Base-by-base conservation (phyloP, 1,140 invertebrate species). In the Drosophila nasuta region DNA sequence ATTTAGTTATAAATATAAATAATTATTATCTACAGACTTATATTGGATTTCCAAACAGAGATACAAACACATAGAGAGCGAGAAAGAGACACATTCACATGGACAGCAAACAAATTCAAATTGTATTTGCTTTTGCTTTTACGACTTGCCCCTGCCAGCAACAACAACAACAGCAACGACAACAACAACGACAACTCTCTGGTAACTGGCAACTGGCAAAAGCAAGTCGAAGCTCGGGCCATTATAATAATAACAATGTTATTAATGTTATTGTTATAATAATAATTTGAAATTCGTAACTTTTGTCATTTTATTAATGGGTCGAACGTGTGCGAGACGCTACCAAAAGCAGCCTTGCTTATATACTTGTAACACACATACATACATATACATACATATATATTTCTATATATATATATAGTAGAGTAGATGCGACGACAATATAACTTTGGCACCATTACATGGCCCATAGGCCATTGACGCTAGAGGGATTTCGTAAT, bases 251-350 rank as follows among this genome's bases (percentile, higher is more conserved):
- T 74, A 88, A 87, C 86, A 87, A 80, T 74, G 80, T 74, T 88
- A 88, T 83, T 87, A 86, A 82, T 86, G 83, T 82, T 87, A 82
- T 88, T 82, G 83, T 86, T 82, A 86, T 86, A 86, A 86, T 86
- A 86, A 88, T 86, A 88, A 82, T 88, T 86, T 78, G 83, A 86
- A 86, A 86, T 86, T 86, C 83, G 83, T 88, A 86, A 86, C 82
- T 86, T 86, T 88, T 87, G 82, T 81, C 82, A 82, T 91, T 91
- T 91, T 91, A 91, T 91, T 91, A 91, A 91, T 91, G 88, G 87
- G 87, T 91, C 87, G 77, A 91, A 91, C 87, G 87, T 91, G 88
- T 81, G 69, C 64, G 69, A 57, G 30, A 52, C 30, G 41, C 33
- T 62, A 56, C 57, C 48, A 60, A 60, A 54, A 62, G 41, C 35